Evolutionary conservation across 2,888 invertebrate genomes (phyloP), one percentile per base, ranked within the genome.

Genomic region (Drosophila helvetica): DNA sequence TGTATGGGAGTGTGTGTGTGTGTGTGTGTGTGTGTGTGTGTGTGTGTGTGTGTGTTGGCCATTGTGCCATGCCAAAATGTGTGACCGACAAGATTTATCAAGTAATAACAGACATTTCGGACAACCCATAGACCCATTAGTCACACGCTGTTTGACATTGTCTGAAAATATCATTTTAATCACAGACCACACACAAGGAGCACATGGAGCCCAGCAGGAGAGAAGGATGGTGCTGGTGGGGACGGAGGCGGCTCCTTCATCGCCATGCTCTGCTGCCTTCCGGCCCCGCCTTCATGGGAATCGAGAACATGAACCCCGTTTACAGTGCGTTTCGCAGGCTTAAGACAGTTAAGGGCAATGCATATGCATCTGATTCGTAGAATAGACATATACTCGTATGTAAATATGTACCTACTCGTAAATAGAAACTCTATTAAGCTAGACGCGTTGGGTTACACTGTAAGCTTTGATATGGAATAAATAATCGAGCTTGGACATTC

Each of bases 21-120:
- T 33, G 12, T 33, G 15, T 33, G 12, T 33, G 12, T 51, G 42
- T 46, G 53, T 42, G 17, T 51, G 19, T 46, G 45, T 55, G 22
- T 66, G 60, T 22, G 4, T 22, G 22, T 45, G 30, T 61, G 62
- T 66, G 45, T 67, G 53, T 50, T 72, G 52, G 60, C 27, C 74
- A 68, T 65, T 65, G 68, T 65, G 69, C 56, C 56, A 46, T 74
- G 61, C 83, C 77, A 74, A 75, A 78, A 83, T 86, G 82, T 83
- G 82, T 83, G 82, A 88, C 86, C 88, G 79, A 88, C 89, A 84
- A 84, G 89, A 84, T 88, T 84, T 84, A 84, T 84, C 84, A 84
- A 84, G 84, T 86, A 88, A 84, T 88, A 84, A 88, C 84, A 84
- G 89, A 84, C 84, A 86, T 88, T 84, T 84, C 87, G 89, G 89